A percentile compares a stretch with the other conserved stretches of the same genome.
These are phyloP conservation scores for Marmota flaviventris DNA, from an alignment of 2,113 vertebrate genomes.

Conservation along the genomic window DNA sequence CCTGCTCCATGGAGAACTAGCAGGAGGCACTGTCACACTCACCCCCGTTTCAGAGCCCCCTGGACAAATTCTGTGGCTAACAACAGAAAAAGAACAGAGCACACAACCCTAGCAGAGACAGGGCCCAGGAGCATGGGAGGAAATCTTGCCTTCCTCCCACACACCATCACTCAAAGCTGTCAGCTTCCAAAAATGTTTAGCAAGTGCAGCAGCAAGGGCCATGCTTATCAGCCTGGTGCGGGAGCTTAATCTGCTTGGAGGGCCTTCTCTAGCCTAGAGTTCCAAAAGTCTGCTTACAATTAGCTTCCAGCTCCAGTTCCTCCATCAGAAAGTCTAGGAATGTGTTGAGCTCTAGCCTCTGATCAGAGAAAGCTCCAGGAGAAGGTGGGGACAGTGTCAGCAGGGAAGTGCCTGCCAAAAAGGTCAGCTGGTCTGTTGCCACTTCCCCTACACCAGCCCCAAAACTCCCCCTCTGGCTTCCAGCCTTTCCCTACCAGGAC, in stretches of 20 bases:
- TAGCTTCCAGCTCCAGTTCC: conserved; percentile 67
- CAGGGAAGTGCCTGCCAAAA: conserved; percentile 58
- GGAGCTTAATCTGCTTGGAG: conserved; percentile 69
- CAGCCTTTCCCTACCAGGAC: conserved; percentile 66
- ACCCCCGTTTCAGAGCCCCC: neutral
- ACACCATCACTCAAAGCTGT: conserved; percentile 79
- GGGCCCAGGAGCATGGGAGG: neutral
- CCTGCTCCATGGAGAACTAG: neutral
- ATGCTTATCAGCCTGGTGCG: conserved; percentile 60
- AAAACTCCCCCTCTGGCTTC: conserved; percentile 70
- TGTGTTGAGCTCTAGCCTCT: conserved; percentile 72
- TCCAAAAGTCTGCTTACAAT: conserved; percentile 77
- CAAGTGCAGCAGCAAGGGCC: conserved; percentile 74
- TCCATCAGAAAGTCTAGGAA: conserved; percentile 70
- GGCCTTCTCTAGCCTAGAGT: conserved; percentile 65
- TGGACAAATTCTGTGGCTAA: neutral
- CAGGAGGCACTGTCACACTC: neutral
- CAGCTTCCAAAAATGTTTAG: conserved; percentile 81
- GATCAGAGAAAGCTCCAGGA: conserved; percentile 66
- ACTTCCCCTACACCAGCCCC: conserved; percentile 67
- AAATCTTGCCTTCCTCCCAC: conserved; percentile 74
- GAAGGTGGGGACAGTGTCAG: conserved; percentile 61
- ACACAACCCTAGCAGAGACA: neutral
- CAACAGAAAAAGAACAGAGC: conserved; percentile 5
- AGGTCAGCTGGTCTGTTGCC: conserved; percentile 79